Evolutionary conservation across 2,888 invertebrate species (phyloP), one percentile per base, ranked within the genome.

Genomic region (Calameuta idolon): DNA sequence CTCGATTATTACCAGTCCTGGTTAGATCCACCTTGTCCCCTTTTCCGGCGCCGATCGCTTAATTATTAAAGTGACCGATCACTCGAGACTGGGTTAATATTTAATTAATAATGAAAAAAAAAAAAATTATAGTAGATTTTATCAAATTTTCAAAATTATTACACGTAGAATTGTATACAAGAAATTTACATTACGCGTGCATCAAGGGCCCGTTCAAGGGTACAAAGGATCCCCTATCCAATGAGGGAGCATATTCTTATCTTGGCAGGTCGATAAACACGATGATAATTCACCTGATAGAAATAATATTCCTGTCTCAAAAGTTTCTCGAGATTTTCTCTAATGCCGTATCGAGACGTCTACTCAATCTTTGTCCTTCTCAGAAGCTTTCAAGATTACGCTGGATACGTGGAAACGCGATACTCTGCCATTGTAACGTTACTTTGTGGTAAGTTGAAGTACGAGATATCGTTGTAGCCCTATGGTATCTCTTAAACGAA

Each of bases 11-110:
- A 78, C 77, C 69, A 68, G n/a, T 69, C 75, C 40, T 40, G 40
- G 15, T 40, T 40, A 40, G 40, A 40, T 40, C 40, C 40, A 15
- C 5, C 69, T 31, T n/a, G 40, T 31, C 69, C 77, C 73, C 34
- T 34, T 15, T 73, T 76, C 75, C 35, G 55, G 37, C 77, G 75
- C 55, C 71, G 79, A 82, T 80, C 79, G 77, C 77, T 81, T 80
- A 82, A 82, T 83, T 83, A 83, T 75, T 79, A 76, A 79, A 37
- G 76, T 80, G 81, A 83, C 81, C 79, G 79, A 79, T 77, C 80
- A 69, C 69, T 15, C 15, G 40, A 15, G 12, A 15, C 5, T 40
- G 40, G 40, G 2, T 40, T 40, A 15, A 15, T 5, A 40, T 15
- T 2, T 15, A 15, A 15, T 40, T 40, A 40, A 15, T 15, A 15